Base-by-base conservation (phyloP, 53 echinoderm and acorn worm genomes). In the Echinometra lucunter region DNA sequence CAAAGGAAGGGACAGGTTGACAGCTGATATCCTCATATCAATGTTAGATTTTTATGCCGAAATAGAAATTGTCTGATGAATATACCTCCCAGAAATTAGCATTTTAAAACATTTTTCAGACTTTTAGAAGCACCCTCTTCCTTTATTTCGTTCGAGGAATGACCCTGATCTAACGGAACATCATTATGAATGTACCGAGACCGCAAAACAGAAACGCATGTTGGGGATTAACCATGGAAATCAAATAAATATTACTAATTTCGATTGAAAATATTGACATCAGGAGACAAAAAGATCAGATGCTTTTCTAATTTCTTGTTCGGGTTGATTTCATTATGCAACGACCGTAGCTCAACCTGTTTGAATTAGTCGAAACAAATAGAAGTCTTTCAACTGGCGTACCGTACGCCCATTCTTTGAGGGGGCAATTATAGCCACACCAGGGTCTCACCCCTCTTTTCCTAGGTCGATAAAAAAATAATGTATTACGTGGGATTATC, bases 221-320 rank as follows among this genome's bases (percentile, higher is more conserved):
- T 1, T 3, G 32, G 72, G 72, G 72, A 72, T 72, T 35, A 72
- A 72, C 13, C 32, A 10, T 72, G 72, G 72, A 72, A 72, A 72
- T 72, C 72, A 72, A 72, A 72, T 72, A 72, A 72, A 72, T 72
- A 72, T 34, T 72, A 32, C 72, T 72, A 72, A 72, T 72, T 72
- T 72, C 32, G 2, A 34, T 72, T 35, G 72, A 11, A 72, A 72
- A 72, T 16, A 72, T 72, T 72, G 72, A 72, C 72, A 72, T 72
- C 35, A 10, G 21, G n/a, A 66, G 0, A 9, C 35, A 72, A 35
- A 63, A 19, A 19, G 63, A 19, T 19, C 19, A 25, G 63, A 63
- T 63, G 63, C 25, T 63, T 72, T 34, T 72, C 8, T 72, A 15
- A 72, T 72, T 72, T 32, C 35, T 72, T 35, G 28, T 72, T 35